Base-by-base conservation (phyloP, 2,888 invertebrate genomes). In the Protodeltote pygarga region DNA sequence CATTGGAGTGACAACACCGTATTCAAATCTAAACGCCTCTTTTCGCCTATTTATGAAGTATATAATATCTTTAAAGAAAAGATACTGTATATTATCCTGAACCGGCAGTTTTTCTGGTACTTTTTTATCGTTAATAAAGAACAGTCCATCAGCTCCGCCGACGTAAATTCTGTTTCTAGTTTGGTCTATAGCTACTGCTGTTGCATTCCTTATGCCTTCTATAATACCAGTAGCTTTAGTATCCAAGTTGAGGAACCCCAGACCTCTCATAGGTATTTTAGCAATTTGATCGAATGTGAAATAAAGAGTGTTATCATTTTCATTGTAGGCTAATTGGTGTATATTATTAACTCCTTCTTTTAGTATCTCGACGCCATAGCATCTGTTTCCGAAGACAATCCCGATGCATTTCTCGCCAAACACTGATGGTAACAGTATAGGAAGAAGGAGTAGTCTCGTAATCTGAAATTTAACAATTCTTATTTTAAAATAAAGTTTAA, bases 311-410 rank as follows among this genome's bases (percentile, higher is more conserved):
- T 89, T 83, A 5, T 90, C 88, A 17, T 85, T 81, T 1, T 74
- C 68, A 10, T 86, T 87, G 1, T 81, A 59, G 0, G 70, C 77
- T 3, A 91, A 41, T 50, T 85, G 79, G 3, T 85, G 83, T 5
- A 89, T 58, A 15, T 74, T 75, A 44, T 80, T 86, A 1, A 91
- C 46, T 0, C 90, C 91, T 53, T 89, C 89, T 35, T 87, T 89
- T 2, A 90, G 35, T 1, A 87, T 79, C 6, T 85, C 68, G 0
- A 87, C 59, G 33, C 84, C 77, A 57, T 81, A 89, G 31, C 86
- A 89, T 60, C 75, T 77, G 6, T 81, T 69, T 44, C 79, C 76
- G 58, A 90, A 79, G 44, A 71, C 70, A 0, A 89, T 62, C 1
- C 89, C 88, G 1, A 57, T 54, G 49, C 90, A 90, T 40, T 79